Base-by-base conservation (phyloP, 2,797 vertebrate species). In the Mico argentatus region DNA sequence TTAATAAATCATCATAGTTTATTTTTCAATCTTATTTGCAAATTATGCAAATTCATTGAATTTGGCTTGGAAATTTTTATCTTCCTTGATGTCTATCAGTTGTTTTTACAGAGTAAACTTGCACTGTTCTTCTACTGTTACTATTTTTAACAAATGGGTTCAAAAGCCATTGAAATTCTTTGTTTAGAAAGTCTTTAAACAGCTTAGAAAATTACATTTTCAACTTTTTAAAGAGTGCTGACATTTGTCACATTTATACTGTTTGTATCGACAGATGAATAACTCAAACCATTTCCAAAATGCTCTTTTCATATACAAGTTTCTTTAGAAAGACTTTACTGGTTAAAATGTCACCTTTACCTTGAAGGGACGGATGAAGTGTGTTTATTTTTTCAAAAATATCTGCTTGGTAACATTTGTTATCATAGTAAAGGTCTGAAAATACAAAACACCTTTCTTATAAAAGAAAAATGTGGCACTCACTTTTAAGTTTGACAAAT, bases 291-390 rank as follows among this genome's bases (percentile, higher is more conserved):
- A 36, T 93, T 97, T 96, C 79, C 67, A 82, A 95, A 97, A 92
- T 86, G 90, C 22, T 97, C 88, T 92, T 94, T 93, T 97, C 22
- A 85, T 72, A 79, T 33, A 27, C n/a, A 83, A 64, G 19, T 90
- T 97, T 88, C 90, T 94, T 95, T 88, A 88, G 83, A 88, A 95
- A 96, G 59, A 55, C 61, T 95, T 93, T 75, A 75, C 10, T 11
- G 89, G 84, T 97, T 94, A 95, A 97, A 97, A 97, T 94, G 96
- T 92, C 92, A 92, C 88, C 93, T 97, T 94, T 96, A 76, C 92
- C 90, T 97, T 39, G 50, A 94, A 79, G 96, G 95, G 88, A 97
- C 85, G 90, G 85, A 96, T 80, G 81, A 95, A 90, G 88, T 83
- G 14, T 77, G 87, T 70, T 92, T 95, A 73, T 76, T 92, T 96